Base-by-base conservation (phyloP, 2,797 vertebrate species). In the Sebastes diploproa region DNA sequence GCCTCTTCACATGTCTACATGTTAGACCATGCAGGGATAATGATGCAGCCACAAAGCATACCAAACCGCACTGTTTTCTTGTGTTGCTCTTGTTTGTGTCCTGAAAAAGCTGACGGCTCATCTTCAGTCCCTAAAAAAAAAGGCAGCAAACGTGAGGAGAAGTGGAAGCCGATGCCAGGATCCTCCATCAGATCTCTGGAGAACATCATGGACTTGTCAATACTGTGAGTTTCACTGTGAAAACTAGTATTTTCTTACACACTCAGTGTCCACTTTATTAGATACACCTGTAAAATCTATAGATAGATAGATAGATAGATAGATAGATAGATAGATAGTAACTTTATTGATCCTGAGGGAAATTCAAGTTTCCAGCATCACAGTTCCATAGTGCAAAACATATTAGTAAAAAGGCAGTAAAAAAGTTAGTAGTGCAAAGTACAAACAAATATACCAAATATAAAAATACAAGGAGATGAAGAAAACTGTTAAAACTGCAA, bases 191-290 rank as follows among this genome's bases (percentile, higher is more conserved):
- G 4, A 62, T 77, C 87, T 52, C 50, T 96, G 80, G 94, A 94
- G 76, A 93, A 90, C 78, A 86, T 95, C 5, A 69, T 96, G 62
- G 88, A 92, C 63, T 27, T 95, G 55, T 92, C 95, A 38, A 65
- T 95, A 82, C 80, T 96, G 96, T 96, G 81, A 95, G 96, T 92
- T 34, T 80, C 16, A n/a, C 25, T 38, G 23, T 75, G 27, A 59
- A 38, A 60, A 22, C 1, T n/a, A 22, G 6, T 30, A 6, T 72
- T 29, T 32, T 60, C 27, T 23, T 18, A 52, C 1, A 18, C 20
- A 20, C 20, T n/a, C 23, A 38, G 7, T 29, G 18, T 7, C 30
- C 8, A 14, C 23, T 56, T 29, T 29, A 38, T 29, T 11, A 27
- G 27, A 12, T 59, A 23, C 4, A 56, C 7, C 9, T 42, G 20